Base-by-base conservation (phyloP, 64 coral and sea anemone genomes). In the Orbicella faveolata region DNA sequence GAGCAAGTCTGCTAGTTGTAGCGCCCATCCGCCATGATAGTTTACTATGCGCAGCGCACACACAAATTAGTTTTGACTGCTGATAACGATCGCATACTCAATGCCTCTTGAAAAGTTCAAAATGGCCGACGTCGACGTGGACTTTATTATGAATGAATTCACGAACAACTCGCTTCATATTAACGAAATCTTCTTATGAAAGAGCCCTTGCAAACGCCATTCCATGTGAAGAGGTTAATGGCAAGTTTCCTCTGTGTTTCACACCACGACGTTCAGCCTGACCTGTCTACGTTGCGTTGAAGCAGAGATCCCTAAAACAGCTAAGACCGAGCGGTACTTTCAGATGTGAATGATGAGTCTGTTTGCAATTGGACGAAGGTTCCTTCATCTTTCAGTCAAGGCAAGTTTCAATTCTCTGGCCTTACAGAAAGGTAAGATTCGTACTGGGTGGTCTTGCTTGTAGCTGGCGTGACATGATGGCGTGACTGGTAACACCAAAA, bases 1-100 rank as follows among this genome's bases (percentile, higher is more conserved):
- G 2, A 88, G 72, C 30, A 17, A 75, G 26, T 39, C n/a, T 55
- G 75, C 81, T 70, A 9, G 21, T 35, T 52, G 23, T 15, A 83
- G 67, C 78, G 59, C 73, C 92, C 92, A 94, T 94, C 92, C 79
- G 61, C 79, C 87, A 94, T 89, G 17, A 34, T 48, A 79, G 33
- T 89, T 64, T 75, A 37, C 69, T 59, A 34, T 59, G 53, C 7
- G 30, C 85, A 2, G 51, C 85, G 76, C 87, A 63, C 36, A 39
- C 11, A 30, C 9, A 85, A 63, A 72, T 85, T 25, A 18, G 63
- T 78, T n/a, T 21, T 37, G 41, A 33, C 82, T 73, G 66, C 82
- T 85, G 82, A 16, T 23, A 19, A 72, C 13, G 61, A 6, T 41
- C 30, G 13, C 21, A 20, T 48, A 19, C 67, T 48, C 41, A 48